Base-by-base conservation (phyloP, 2,797 vertebrate genomes). In the Phrynocephalus vlangalii region DNA sequence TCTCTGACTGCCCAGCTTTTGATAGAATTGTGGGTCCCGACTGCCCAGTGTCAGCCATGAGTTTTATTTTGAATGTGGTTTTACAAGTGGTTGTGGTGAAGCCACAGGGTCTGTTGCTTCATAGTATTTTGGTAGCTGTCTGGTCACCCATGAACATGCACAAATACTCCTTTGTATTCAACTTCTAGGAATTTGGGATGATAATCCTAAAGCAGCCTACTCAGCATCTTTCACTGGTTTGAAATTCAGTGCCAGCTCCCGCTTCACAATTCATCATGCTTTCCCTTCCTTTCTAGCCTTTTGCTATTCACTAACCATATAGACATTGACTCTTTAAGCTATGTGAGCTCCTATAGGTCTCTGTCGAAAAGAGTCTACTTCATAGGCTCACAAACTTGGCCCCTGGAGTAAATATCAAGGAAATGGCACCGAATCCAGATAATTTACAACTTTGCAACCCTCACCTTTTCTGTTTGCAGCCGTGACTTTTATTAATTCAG, bases 71-170 rank as follows among this genome's bases (percentile, higher is more conserved):
- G 67, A 72, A n/a, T 28, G 28, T 63, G 78, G 76, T 79, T 86
- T 89, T 86, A 83, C 60, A 83, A 83, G 81, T 30, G 20, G 76
- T 89, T 67, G 75, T 60, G 33, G 13, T 33, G 56, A 50, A 79
- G 71, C 52, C 87, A 79, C 56, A 79, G 68, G 48, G 30, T 63
- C 67, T 68, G 30, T 73, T 48, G 48, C 73, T 68, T 44, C 79
- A 78, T 38, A 68, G 20, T 68, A 50, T 75, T 76, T 71, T 77
- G 72, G 33, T 82, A 78, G 66, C 78, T 82, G 70, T 71, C 67
- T 70, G 67, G 38, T 72, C 66, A 50, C 4, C 50, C 20, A 26
- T 1, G 16, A 78, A 66, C 24, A 20, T 73, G 78, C 1, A 38
- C 48, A 60, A 5, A 60, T 33, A 48, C 13, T 30, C 48, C 50